Evolutionary conservation across 2,113 vertebrate species (phyloP), one percentile per base, ranked within the genome.

Genomic region (Phasianus colchicus): DNA sequence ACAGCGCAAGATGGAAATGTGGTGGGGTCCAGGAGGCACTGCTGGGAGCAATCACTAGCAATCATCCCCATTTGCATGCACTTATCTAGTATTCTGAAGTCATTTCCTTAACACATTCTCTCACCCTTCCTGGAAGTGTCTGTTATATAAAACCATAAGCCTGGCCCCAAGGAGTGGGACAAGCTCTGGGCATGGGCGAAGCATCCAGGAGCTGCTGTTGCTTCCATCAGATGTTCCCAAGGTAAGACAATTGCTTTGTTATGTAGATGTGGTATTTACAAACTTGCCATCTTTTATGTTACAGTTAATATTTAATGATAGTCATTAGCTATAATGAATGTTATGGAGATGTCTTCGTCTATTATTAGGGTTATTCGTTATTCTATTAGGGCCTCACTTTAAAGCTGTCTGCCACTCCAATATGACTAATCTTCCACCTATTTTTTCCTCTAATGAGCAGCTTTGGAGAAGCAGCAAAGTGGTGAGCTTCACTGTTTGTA

Each of bases 41-140:
- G 83, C 58, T 91, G 92, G 63, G 89, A 96, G 54, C 66, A 87
- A 91, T 92, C 71, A 24, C 50, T 87, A 72, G 78, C 81, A 84
- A 24, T 63, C 13, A 0, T 86, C 71, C 58, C 45, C 17, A 8
- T 70, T 90, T 82, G 43, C 45, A 70, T 78, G 83, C 40, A 45
- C 73, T 92, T 88, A 88, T 80, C 80, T 89, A 89, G 92, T 83
- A 43, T 52, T 76, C 65, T 20, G 75, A 78, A 92, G 86, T 57
- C 74, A 73, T 34, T 95, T 50, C 77, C 63, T n/a, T 78, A 74
- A 74, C 77, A 88, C 4, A 1, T 85, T 86, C 47, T 83, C 61
- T 86, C 7, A 4, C 48, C 90, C 2, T 58, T 89, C 83, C 82
- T 7, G 2, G 48, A 87, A 76, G 25, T 74, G 71, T 54, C 52